A percentile compares a stretch with the other conserved stretches of the same genome.
Evolutionary conservation across 1,140 invertebrate species (phyloP).

Genomic region (Galleria mellonella): DNA sequence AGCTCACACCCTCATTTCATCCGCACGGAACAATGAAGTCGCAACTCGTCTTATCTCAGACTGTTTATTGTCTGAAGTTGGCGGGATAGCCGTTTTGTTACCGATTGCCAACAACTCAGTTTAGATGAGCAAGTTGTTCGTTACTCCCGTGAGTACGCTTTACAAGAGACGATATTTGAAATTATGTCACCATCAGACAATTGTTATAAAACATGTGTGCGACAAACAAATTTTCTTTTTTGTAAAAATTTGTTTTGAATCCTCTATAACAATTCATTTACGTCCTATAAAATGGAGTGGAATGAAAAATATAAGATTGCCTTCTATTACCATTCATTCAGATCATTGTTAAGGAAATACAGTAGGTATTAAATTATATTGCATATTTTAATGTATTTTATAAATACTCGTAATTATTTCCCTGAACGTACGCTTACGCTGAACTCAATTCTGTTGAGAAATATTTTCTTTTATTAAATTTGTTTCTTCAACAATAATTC

Average conservation of each 20-base stretch:
- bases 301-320: too few species aligned
- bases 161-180: slow-evolving; percentile 14
- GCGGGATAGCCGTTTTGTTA: slow-evolving; percentile 58
- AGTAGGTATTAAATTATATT: too few species aligned
- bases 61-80: slow-evolving; percentile 68
- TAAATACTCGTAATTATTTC: too few species aligned
- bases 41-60: slow-evolving; percentile 54
- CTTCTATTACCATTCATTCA: too few species aligned
- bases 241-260: not conserved
- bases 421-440: too few species aligned
- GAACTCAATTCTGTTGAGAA: too few species aligned
- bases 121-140: slow-evolving; percentile 57
- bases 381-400: too few species aligned
- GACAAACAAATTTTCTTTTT: not conserved
- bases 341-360: too few species aligned
- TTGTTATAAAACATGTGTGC: not conserved
- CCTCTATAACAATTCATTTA: not conserved
- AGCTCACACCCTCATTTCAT: too few species aligned
- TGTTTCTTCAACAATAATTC: not conserved
- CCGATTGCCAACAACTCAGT: slow-evolving; percentile 50
- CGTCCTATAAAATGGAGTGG: too few species aligned
- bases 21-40: slow-evolving; percentile 46
- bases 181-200: not conserved
- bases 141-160: slow-evolving; percentile 25
- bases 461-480: too few species aligned